Evolutionary conservation across 2,797 vertebrate genomes (phyloP).

Genomic region (Limnodromus scolopaceus): DNA sequence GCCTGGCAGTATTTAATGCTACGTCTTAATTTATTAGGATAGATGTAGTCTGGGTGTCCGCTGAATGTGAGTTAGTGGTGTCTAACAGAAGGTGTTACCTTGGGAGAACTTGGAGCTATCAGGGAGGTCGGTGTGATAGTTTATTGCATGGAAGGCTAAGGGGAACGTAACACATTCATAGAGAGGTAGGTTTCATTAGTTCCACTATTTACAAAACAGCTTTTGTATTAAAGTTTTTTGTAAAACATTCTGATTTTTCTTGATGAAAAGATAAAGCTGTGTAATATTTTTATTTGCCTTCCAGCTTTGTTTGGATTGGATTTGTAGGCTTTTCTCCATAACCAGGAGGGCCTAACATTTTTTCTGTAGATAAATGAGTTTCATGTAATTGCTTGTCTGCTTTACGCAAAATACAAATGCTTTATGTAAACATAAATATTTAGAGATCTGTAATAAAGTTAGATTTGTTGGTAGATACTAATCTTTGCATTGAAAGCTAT

Average conservation of each 20-base stretch:
- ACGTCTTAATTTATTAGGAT: not conserved
- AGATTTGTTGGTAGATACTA: not conserved
- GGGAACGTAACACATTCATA: not conserved
- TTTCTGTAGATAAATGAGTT: not conserved
- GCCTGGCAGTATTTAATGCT: not conserved
- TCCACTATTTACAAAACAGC: constrained; percentile 10
- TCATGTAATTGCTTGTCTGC: constrained; percentile 3
- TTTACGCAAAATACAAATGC: not conserved
- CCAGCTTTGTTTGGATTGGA: constrained; percentile 14
- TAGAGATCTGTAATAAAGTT: not conserved
- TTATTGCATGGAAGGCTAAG: not conserved
- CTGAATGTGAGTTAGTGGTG: not conserved
- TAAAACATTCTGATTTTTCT: not conserved
- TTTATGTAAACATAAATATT: constrained; percentile 18
- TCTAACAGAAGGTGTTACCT: not conserved
- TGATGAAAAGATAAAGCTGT: constrained; percentile 27
- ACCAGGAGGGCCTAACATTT: not conserved
- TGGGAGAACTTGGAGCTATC: not conserved
- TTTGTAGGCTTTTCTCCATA: not conserved
- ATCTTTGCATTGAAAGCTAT: not conserved
- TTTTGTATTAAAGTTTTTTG: not conserved
- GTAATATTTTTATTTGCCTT: constrained; percentile 27
- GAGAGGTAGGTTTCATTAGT: not conserved
- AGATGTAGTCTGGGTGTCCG: not conserved
- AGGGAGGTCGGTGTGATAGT: fast-evolving